These are phyloP conservation scores for Drosophila robusta DNA, from an alignment of 2,888 invertebrate genomes.

Conservation along the genomic window DNA sequence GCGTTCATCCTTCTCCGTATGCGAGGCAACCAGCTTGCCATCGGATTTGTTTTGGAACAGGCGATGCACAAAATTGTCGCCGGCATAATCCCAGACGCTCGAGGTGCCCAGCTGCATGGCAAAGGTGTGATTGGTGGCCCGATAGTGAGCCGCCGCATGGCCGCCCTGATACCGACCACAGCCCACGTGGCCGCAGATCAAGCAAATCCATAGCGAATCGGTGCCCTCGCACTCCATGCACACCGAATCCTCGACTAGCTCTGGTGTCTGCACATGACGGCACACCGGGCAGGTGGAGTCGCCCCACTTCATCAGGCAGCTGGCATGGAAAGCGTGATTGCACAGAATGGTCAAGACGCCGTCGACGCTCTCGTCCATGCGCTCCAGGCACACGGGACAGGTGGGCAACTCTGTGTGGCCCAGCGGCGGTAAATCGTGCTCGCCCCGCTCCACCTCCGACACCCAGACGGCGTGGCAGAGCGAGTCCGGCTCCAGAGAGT, in stretches of 20 bases:
- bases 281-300: conserved; percentile 99
- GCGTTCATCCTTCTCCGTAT: conserved; percentile 88
- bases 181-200: conserved; percentile 99
- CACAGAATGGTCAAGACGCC: conserved; percentile 98
- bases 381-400: conserved; percentile 93
- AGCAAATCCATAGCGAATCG: conserved; percentile 98
- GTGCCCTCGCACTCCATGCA: conserved; percentile 87
- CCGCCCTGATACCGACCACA: conserved; percentile 96
- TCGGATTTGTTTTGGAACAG: conserved; percentile 98
- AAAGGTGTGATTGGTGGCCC: conserved; percentile 98
- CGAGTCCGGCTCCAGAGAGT: conserved; percentile 95
- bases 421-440: conserved; percentile 89
- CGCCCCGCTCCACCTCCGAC: conserved; percentile 94
- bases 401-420: conserved; percentile 98
- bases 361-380: conserved; percentile 99
- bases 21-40: conserved; percentile 95
- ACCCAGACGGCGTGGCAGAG: conserved; percentile 98
- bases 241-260: conserved; percentile 87
- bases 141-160: conserved; percentile 98
- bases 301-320: conserved; percentile 97
- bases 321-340: conserved; percentile 98
- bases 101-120: conserved; percentile 98
- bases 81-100: conserved; percentile 99
- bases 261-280: conserved; percentile 89
- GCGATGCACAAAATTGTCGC: conserved; percentile 95